phyloP scores from a whole-genome alignment of 2,113 vertebrate species.

The Promerops cafer region DNA sequence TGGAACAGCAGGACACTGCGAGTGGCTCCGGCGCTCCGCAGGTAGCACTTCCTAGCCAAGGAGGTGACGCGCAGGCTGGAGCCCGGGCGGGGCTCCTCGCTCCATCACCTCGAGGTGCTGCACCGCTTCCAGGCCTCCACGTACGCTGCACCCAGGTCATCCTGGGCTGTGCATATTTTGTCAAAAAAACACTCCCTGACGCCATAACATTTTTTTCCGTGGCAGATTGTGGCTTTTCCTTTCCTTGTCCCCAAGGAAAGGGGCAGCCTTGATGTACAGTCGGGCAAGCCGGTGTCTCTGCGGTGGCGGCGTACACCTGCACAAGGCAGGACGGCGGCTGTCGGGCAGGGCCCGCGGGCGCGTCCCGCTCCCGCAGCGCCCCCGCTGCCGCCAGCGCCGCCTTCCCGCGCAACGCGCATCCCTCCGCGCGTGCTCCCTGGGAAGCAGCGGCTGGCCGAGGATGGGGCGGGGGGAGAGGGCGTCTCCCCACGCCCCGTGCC shows the following conservation, averaged over 20 bases:
- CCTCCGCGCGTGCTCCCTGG: background rate
- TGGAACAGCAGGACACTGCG: rapidly evolving
- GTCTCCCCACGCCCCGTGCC: background rate
- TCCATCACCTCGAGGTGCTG: rapidly evolving
- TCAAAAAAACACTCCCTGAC: background rate
- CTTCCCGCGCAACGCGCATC: background rate
- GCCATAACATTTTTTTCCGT: rapidly evolving
- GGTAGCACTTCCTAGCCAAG: background rate
- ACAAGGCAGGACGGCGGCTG: rapidly evolving
- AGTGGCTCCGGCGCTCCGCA: rapidly evolving
- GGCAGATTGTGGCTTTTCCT: background rate
- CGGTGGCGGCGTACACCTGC: background rate
- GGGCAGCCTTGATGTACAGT: rapidly evolving
- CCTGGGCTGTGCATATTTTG: background rate
- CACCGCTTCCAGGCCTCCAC: background rate
- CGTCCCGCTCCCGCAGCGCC: rapidly evolving
- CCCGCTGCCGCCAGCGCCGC: background rate
- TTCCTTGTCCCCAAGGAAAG: background rate
- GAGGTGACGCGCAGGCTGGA: rapidly evolving
- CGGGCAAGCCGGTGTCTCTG: background rate
- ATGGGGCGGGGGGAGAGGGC: background rate
- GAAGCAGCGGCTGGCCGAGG: rapidly evolving
- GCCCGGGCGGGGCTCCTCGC: rapidly evolving
- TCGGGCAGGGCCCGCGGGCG: rapidly evolving
- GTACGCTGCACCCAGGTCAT: rapidly evolving